Base-by-base conservation (phyloP, 1,140 invertebrate species). In the Zaprionus camerounensis region DNA sequence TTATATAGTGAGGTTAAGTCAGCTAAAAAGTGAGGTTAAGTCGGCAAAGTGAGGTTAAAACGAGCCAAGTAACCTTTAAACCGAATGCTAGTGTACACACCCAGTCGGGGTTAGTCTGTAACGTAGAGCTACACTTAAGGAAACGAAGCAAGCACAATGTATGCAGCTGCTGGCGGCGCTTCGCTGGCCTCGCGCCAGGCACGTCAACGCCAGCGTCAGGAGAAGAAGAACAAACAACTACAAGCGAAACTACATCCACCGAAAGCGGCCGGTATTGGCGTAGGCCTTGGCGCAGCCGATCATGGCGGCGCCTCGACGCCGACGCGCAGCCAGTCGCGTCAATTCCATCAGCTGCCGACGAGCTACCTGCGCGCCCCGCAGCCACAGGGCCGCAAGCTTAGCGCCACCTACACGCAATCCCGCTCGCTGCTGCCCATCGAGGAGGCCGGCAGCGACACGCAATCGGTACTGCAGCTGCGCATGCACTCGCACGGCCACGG, bases 91-190 rank as follows among this genome's bases (percentile, higher is more conserved):
- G 34, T 44, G 49, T 26, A 24, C 3, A 24, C 12, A 20, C 46
- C 20, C 12, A 22, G 46, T 24, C 46, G 17, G 22, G 22, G 41
- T 38, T 83, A 78, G 85, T 57, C 38, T 71, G 44, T 74, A 85
- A 90, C 71, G 3, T 72, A 83, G 71, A 75, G 41, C 61, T 70
- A 70, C 22, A 73, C 34, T 13, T 70, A 67, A 71, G 56, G 34
- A 1, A 38, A 59, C 41, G 1, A 38, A 59, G n/a, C 34, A 22
- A 63, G 57, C 65, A 93, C 93, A 78, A 96, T 96, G 95, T 96
- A 96, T 94, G 95, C 95, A 85, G 95, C 95, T 82, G 95, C 95
- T 86, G 95, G 95, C 83, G 95, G 95, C 91, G 95, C 95, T 79
- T 95, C 95, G 81, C 93, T 96, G 91, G 95, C 95, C 85, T 95